These are phyloP conservation scores for Rhincodon typus DNA, from an alignment of 2,797 vertebrate species.

Conservation along the genomic window DNA sequence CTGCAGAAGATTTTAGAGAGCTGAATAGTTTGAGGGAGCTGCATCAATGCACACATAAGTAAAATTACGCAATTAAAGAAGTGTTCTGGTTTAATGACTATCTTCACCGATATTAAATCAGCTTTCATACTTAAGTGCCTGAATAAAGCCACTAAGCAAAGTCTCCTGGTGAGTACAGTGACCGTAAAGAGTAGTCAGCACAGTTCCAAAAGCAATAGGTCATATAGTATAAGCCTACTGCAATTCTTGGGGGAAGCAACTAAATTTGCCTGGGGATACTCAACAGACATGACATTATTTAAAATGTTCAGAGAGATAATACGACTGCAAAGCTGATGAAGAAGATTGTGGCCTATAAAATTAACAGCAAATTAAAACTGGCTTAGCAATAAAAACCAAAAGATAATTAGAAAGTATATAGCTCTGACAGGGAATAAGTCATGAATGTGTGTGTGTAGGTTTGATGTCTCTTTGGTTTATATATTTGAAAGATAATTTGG, in stretches of 20 bases:
- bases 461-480: background rate
- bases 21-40: background rate
- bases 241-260: background rate
- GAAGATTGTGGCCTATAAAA: background rate
- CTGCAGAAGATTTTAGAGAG: background rate
- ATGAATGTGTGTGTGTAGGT: background rate
- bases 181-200: background rate
- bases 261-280: background rate
- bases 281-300: background rate
- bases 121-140: background rate
- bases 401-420: background rate
- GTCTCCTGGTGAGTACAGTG: background rate
- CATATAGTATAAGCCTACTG: background rate
- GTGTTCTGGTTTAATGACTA: background rate
- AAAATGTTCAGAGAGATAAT: background rate
- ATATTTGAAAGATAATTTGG: background rate
- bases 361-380: background rate
- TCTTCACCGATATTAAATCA: slow-evolving; percentile 28
- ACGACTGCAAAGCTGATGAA: background rate
- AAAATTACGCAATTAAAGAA: slow-evolving; percentile 24
- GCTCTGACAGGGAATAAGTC: background rate
- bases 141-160: background rate
- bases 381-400: background rate
- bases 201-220: background rate
- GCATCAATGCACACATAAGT: background rate